phyloP scores from a whole-genome alignment of 2,113 vertebrate species.

The Parotia lawesii region DNA sequence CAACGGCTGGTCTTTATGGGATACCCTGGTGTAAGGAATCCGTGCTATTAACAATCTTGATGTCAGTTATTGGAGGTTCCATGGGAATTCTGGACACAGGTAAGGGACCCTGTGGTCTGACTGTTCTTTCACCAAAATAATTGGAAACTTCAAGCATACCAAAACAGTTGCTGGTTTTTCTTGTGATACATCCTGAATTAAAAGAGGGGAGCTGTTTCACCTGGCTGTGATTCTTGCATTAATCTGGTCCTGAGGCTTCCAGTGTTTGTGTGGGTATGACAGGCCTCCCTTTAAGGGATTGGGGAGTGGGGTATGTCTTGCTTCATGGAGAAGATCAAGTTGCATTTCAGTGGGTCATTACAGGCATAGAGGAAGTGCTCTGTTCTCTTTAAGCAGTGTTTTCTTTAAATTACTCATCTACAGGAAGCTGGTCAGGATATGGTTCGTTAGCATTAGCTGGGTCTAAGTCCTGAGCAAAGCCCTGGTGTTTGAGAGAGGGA shows the following conservation, averaged over 20 bases:
- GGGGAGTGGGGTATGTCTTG: not conserved
- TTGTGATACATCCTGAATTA: not conserved
- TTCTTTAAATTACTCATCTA: not conserved
- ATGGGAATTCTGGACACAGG: conserved; percentile 91
- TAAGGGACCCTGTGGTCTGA: conserved; percentile 23
- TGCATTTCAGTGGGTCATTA: not conserved
- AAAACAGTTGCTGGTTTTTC: not conserved
- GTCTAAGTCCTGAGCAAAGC: not conserved
- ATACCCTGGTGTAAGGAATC: conserved; percentile 86
- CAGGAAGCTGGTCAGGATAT: not conserved
- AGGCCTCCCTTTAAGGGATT: not conserved
- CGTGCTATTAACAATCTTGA: conserved; percentile 75
- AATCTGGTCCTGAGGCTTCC: not conserved
- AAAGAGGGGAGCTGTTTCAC: not conserved
- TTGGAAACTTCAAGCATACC: not conserved
- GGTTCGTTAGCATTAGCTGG: not conserved
- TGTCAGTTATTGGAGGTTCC: conserved; percentile 83
- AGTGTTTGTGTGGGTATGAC: not conserved
- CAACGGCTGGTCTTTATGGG: conserved; percentile 79
- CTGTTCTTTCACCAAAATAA: not conserved
- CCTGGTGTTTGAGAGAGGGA: not conserved
- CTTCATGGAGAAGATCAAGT: not conserved
- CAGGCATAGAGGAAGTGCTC: not conserved
- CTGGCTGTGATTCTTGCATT: not conserved
- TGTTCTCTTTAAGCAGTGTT: not conserved